phyloP scores from a whole-genome alignment of 2,888 invertebrate species.

The Drosophila maculinotata region DNA sequence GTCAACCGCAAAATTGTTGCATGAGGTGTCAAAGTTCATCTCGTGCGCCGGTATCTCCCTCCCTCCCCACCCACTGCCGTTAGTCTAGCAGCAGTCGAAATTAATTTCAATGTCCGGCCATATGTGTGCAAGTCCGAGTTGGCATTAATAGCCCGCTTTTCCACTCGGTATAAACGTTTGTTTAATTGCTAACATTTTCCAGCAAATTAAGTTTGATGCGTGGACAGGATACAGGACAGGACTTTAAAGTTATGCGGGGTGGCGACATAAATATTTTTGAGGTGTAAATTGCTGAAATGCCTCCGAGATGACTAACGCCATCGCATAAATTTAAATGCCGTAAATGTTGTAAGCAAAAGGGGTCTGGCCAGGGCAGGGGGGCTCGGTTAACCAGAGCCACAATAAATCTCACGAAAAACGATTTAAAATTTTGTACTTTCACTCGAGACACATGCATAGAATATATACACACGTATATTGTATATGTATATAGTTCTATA shows the following conservation, averaged over 20 bases:
- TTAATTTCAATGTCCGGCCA: conserved; percentile 78
- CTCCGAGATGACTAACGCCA: conserved; percentile 69
- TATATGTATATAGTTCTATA: conserved; percentile 12
- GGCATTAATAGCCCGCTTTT: conserved; percentile 1
- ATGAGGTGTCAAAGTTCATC: conserved; percentile 84
- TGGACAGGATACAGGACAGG: not conserved
- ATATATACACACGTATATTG: not conserved
- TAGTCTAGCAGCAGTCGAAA: conserved; percentile 47
- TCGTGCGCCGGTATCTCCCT: conserved; percentile 42
- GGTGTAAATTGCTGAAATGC: conserved; percentile 69
- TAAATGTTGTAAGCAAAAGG: too few species aligned
- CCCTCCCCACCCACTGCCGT: too few species aligned
- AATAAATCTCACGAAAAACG: conserved; percentile 85
- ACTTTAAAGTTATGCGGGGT: conserved; percentile 43
- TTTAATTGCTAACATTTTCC: conserved; percentile 84
- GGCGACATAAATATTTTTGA: conserved; percentile 59
- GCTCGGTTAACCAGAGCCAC: conserved; percentile 83
- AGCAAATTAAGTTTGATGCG: conserved; percentile 83
- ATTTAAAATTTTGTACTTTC: conserved; percentile 78
- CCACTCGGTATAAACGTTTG: conserved; percentile 32
- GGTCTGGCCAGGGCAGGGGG: conserved; percentile 2
- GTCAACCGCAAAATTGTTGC: conserved; percentile 84
- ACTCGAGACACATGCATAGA: conserved; percentile 36
- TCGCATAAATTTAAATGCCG: conserved; percentile 67
- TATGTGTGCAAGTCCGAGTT: conserved; percentile 52